phyloP scores from a whole-genome alignment of 1,140 invertebrate genomes.

The Calliopsis andreniformis region DNA sequence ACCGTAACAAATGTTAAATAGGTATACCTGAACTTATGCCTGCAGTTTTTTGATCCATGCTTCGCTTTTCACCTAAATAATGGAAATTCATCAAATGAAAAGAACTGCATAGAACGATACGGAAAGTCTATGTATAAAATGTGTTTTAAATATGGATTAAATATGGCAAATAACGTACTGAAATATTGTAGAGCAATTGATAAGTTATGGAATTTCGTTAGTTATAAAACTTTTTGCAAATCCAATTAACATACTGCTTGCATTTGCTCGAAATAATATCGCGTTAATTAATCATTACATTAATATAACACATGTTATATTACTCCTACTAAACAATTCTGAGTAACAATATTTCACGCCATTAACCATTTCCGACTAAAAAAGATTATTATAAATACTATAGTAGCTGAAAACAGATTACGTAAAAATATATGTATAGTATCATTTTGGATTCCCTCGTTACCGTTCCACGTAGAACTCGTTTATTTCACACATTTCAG shows the following conservation, averaged over 20 bases:
- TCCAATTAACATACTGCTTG: neutral
- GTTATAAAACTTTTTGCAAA: neutral
- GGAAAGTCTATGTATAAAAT: conserved; percentile 24
- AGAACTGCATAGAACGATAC: conserved; percentile 6
- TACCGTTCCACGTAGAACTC: neutral
- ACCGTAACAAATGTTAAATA: conserved; percentile 13
- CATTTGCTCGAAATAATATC: neutral
- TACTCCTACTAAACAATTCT: no score
- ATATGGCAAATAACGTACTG: conserved; percentile 52
- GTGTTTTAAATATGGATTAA: conserved; percentile 35
- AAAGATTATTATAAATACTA: conserved; percentile 46
- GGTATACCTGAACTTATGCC: conserved; percentile 59
- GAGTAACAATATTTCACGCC: conserved; percentile 57
- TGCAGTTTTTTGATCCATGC: conserved; percentile 69
- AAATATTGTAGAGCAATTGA: conserved; percentile 48
- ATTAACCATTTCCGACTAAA: conserved; percentile 55
- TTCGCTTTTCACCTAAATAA: conserved; percentile 77
- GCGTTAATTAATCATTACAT: neutral
- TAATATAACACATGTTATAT: conserved; percentile 38
- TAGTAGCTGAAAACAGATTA: conserved; percentile 50
- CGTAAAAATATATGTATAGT: conserved; percentile 13
- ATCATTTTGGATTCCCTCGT: neutral
- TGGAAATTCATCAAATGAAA: conserved; percentile 57
- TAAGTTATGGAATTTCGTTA: neutral
- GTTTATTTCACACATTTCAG: neutral